These are phyloP conservation scores for Pampusana beccarii DNA, from an alignment of 2,113 vertebrate genomes.

Conservation along the genomic window DNA sequence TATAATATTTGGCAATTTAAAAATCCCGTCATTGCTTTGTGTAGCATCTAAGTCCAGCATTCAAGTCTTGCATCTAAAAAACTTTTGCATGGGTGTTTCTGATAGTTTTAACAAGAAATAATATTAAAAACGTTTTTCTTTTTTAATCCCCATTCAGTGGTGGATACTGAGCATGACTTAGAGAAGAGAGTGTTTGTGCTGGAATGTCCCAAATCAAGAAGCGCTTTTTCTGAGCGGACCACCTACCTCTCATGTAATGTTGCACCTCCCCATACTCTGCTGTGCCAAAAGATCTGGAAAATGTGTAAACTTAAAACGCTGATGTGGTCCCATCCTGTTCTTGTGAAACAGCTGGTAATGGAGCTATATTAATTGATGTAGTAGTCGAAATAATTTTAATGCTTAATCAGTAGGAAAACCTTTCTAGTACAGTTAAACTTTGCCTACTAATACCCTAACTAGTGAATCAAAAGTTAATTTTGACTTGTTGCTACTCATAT, in stretches of 20 bases:
- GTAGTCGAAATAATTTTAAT: neutral
- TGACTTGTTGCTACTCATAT: neutral
- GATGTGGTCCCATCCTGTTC: neutral
- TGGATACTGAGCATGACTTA: neutral
- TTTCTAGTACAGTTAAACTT: constrained; percentile 24
- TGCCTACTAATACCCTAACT: neutral
- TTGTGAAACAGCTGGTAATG: neutral
- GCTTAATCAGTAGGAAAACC: constrained; percentile 53
- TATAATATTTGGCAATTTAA: neutral
- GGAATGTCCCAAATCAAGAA: neutral
- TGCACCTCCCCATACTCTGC: neutral
- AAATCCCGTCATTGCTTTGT: neutral
- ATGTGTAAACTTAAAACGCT: neutral
- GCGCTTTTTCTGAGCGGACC: neutral
- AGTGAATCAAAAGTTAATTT: constrained; percentile 11
- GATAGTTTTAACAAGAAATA: neutral
- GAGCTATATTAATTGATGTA: neutral
- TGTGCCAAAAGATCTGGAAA: neutral
- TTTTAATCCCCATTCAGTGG: neutral
- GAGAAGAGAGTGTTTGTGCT: neutral
- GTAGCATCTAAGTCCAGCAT: neutral
- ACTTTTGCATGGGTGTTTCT: neutral
- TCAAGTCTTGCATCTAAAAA: neutral
- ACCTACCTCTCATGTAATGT: rapidly evolving
- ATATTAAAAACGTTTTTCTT: neutral